Base-by-base conservation (phyloP, 2,797 vertebrate species). In the Thalassophryne amazonica region DNA sequence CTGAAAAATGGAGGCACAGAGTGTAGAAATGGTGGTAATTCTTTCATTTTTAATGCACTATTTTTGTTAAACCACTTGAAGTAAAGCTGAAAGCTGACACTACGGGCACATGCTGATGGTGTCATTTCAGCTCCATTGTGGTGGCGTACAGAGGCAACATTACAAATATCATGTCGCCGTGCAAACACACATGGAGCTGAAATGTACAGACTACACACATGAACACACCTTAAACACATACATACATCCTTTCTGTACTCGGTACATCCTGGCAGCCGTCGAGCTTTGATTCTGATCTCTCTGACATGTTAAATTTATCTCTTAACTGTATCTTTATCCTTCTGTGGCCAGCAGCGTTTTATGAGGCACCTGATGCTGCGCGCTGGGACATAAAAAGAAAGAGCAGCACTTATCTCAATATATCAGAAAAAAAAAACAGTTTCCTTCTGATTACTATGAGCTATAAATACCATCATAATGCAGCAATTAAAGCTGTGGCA, bases 281-380 rank as follows among this genome's bases (percentile, higher is more conserved):
- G 34, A 6, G 17, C 25, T 45, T 43, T 56, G 73, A 83, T 78
- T 66, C 19, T 3, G 30, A 70, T 76, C 68, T 60, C 48, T 48
- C 29, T 31, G 25, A 53, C 41, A 21, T 48, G 52, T 48, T 66
- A 47, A 58, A 70, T 69, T 74, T 72, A 76, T 78, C 77, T 73
- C 23, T 48, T 54, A 31, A 49, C 61, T 69, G 7, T 24, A 70
- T 63, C 72, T 74, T 55, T 58, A 36, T 57, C 38, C 34, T 53
- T 46, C 28, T 22, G 36, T 55, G 50, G 65, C 67, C 37, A 2
- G 52, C 37, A 69, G 79, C 55, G 8, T 35, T 52, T 57, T 42
- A 55, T 56, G 39, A 60, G 40, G 43, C 51, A 65, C 57, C 50
- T 33, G 34, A 67, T 30, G 40, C 24, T 17, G 20, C 10, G 16